Evolutionary conservation across 2,797 vertebrate genomes (phyloP), one percentile per base, ranked within the genome.

Genomic region (Gymnoscopelus microlampas): DNA sequence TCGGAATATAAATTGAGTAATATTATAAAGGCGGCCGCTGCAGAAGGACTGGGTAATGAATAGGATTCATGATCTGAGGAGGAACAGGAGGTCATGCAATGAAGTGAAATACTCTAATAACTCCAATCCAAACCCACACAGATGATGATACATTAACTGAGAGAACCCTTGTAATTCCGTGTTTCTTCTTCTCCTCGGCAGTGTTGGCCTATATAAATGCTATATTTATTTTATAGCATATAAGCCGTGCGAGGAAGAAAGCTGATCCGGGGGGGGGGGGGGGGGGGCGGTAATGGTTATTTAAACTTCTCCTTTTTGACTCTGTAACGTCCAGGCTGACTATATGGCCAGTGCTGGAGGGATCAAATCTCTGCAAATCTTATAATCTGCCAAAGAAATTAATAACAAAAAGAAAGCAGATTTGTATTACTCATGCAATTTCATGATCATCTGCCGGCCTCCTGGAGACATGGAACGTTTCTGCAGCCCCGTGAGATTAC

Each of bases 41-140:
- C 94, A 93, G 92, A 93, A 96, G 94, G 95, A 95, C 93, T 87
- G 93, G 94, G 91, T 96, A 97, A 98, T 97, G 96, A 97, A 95
- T 96, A 94, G 91, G 93, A 97, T 95, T 95, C 95, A 95, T 95
- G 94, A 94, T 96, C 95, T 96, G 92, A 91, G 87, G 92, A 94
- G 94, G 96, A 95, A 95, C 95, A 95, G 95, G 93, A 94, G 96
- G 96, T 96, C 95, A 95, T 87, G 87, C 90, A 93, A 93, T 90
- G 94, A 96, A 96, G 96, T 95, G 94, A 96, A 97, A 97, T 95
- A 96, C 95, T 96, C 95, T 95, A 95, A 96, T 96, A 98, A 96
- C 94, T 95, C 94, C 94, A 95, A 95, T 94, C 94, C 95, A 95
- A 96, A 95, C 94, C 93, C 93, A 93, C 94, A 93, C 95, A 95